Base-by-base conservation (phyloP, 2,888 invertebrate species). In the Epinotia brunnichana region DNA sequence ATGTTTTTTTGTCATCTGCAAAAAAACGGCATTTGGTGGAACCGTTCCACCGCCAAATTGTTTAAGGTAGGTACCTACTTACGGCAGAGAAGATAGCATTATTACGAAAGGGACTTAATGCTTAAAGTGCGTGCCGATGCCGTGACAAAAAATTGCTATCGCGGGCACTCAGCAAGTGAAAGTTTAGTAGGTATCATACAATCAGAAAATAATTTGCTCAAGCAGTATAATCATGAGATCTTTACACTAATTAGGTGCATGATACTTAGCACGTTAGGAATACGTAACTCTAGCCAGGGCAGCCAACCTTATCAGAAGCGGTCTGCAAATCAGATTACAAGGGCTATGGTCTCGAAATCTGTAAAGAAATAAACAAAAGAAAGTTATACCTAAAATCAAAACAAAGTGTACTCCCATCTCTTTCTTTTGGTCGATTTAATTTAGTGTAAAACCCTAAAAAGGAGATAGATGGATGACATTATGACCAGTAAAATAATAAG, bases 121-220 rank as follows among this genome's bases (percentile, higher is more conserved):
- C 39, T 35, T 13, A n/a, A 41, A 39, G 39, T 44, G 63, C 24
- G 17, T 51, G 48, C n/a, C 3, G n/a, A 15, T 51, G 48, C n/a
- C 3, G n/a, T n/a, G 68, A 68, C 51, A 61, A 61, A 61, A 60
- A 61, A 44, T 19, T 53, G 11, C 19, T 3, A 17, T 19, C 21
- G 15, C 24, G 21, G 61, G n/a, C 15, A 61, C 61, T 48, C n/a
- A 15, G 0, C 15, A 29, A 29, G 57, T 57, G 57, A 57, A 57
- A 57, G 57, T 39, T 51, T n/a, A n/a, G n/a, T n/a, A n/a, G n/a
- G n/a, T n/a, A n/a, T 48, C 62, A 48, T 24, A 54, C 41, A 66
- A 66, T 53, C 5, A 66, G 66, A 41, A 66, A 66, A 66, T 56
- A 4, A 66, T 66, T 66, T 66, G 39, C 66, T 66, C 39, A 21